Percentiles rank a stretch among this genome's conserved stretches.
Evolutionary conservation across 1,140 invertebrate genomes (phyloP).

Genomic region (Drosophila bocki): DNA sequence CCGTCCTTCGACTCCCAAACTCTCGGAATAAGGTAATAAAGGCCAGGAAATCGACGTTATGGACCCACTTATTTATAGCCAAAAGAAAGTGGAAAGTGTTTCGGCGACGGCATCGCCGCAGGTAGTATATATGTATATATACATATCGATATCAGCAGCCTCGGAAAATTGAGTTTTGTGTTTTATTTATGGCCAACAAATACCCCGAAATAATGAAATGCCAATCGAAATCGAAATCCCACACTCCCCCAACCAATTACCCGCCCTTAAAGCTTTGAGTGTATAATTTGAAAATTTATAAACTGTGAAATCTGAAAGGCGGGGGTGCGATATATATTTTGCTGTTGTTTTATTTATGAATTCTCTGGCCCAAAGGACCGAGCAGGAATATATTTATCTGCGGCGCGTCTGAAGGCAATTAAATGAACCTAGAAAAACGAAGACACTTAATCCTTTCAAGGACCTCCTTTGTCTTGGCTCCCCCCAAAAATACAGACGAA

Average conservation of each 20-base stretch:
- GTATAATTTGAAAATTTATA: slow-evolving; percentile 73
- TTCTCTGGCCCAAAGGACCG: slow-evolving; percentile 5
- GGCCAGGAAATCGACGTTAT: slow-evolving; percentile 33
- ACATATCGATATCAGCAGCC: slow-evolving; percentile 49
- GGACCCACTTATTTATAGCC: slow-evolving; percentile 66
- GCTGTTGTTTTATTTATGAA: slow-evolving; percentile 58
- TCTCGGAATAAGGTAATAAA: slow-evolving; percentile 65
- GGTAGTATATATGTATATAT: not conserved
- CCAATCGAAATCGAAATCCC: slow-evolving; percentile 65
- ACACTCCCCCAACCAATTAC: slow-evolving; percentile 30
- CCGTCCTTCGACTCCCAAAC: slow-evolving; percentile 4
- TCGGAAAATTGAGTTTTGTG: slow-evolving; percentile 59
- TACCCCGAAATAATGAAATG: slow-evolving; percentile 66
- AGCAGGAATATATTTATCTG: slow-evolving; percentile 44
- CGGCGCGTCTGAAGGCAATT: slow-evolving; percentile 69
- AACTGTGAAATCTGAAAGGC: slow-evolving; percentile 69
- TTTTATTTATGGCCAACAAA: slow-evolving; percentile 63
- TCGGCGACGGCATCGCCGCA: slow-evolving; percentile 37
- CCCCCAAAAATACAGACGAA: not conserved
- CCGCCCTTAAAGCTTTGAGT: slow-evolving; percentile 22
- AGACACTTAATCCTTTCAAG: slow-evolving; percentile 65
- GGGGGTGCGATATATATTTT: not conserved
- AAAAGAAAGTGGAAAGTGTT: slow-evolving; percentile 35
- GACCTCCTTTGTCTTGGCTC: not conserved
- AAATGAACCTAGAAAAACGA: slow-evolving; percentile 70